Evolutionary conservation across 2,797 vertebrate species (phyloP).

Genomic region (Rhinoraja longicauda): DNA sequence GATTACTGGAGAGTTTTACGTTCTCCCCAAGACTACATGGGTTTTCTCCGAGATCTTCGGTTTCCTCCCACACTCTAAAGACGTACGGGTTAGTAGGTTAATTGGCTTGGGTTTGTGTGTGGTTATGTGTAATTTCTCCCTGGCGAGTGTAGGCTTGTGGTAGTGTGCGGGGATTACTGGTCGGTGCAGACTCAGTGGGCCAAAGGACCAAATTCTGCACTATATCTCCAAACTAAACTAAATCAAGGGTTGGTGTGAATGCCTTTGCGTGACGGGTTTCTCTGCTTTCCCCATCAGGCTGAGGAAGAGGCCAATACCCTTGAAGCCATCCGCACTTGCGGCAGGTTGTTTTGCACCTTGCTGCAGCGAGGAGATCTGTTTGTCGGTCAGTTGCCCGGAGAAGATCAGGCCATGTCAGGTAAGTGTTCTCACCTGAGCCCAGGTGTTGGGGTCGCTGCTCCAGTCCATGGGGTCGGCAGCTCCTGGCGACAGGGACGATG

Average conservation of each 20-base stretch:
- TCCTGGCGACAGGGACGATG: background rate
- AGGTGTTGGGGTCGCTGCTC: background rate
- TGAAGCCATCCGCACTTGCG: conserved; percentile 57
- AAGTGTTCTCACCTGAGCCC: conserved; percentile 28
- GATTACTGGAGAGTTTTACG: too few relatives aligned
- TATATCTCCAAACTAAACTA: too few relatives aligned
- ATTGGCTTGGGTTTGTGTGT: too few relatives aligned
- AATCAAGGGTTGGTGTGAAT: background rate
- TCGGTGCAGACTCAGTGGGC: too few relatives aligned
- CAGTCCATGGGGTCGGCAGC: background rate
- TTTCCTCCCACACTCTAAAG: too few relatives aligned
- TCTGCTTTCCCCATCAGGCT: conserved; percentile 54
- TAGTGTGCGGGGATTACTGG: too few relatives aligned
- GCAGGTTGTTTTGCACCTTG: conserved; percentile 69
- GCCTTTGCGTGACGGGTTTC: background rate
- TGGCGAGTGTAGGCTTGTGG: too few relatives aligned
- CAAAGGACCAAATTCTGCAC: too few relatives aligned
- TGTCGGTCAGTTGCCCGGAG: conserved; percentile 65
- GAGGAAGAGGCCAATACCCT: conserved; percentile 60
- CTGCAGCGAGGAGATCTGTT: conserved; percentile 72
- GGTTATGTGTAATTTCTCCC: too few relatives aligned
- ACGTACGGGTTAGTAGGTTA: too few relatives aligned
- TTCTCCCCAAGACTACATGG: too few relatives aligned
- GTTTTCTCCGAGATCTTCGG: too few relatives aligned
- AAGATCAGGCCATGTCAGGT: conserved; percentile 68